A percentile compares a stretch with the other conserved stretches of the same genome.
Conservation (phyloP, 2,113 vertebrate species). For the Trematomus loennbergii region DNA sequence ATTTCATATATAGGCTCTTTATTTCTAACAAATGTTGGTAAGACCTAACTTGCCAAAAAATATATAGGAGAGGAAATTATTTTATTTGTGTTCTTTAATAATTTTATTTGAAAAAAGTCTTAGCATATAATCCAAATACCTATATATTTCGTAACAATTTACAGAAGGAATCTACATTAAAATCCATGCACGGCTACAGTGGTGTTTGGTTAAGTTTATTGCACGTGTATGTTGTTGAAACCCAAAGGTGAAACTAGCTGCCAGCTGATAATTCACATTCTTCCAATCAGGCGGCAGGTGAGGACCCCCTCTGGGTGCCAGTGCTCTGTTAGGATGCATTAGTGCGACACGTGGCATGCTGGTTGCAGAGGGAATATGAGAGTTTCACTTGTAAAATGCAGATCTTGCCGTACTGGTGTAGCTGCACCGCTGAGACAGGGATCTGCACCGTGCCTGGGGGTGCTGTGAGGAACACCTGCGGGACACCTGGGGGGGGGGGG, state of each 20-base stretch:
- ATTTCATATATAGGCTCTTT: too few relatives aligned
- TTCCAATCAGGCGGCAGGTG: conserved; percentile 31
- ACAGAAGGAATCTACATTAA: not conserved
- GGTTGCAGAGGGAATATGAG: conserved; percentile 85
- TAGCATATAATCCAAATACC: not conserved
- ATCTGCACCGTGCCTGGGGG: conserved; percentile 97
- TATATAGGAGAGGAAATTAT: too few relatives aligned
- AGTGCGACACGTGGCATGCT: conserved; percentile 81
- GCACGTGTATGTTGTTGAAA: conserved; percentile 29
- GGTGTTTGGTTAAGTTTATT: conserved; percentile 35
- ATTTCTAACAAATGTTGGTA: too few relatives aligned
- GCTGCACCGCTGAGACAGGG: conserved; percentile 96
- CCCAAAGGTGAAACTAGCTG: conserved; percentile 25
- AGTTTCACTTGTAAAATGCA: conserved; percentile 87
- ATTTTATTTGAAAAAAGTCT: too few relatives aligned
- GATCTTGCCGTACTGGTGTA: conserved; percentile 94
- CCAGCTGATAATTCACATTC: conserved; percentile 44
- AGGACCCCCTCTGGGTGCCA: conserved; percentile 37
- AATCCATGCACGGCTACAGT: conserved; percentile 64
- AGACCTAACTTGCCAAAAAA: too few relatives aligned
- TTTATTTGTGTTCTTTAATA: too few relatives aligned
- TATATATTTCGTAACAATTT: not conserved
- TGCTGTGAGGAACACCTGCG: conserved; percentile 96
- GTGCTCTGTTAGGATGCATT: conserved; percentile 75
- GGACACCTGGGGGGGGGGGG: conserved; percentile 84